Evolutionary conservation across 2,888 invertebrate species (phyloP).

Genomic region (Xanthia togata): DNA sequence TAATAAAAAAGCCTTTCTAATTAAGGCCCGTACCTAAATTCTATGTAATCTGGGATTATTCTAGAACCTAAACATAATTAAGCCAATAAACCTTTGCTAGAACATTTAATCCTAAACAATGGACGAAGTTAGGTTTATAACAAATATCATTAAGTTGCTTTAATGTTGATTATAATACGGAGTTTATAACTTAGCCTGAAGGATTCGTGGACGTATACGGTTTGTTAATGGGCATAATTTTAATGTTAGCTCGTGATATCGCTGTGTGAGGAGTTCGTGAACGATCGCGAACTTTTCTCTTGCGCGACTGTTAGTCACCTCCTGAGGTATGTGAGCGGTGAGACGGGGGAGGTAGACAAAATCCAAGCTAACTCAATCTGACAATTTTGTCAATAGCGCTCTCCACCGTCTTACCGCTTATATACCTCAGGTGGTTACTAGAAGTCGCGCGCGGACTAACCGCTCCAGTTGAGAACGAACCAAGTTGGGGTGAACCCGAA

Average conservation of each 20-base stretch:
- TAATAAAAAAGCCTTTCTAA: constrained; percentile 26
- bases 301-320: too few species aligned
- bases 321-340: too few species aligned
- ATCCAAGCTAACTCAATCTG: too few species aligned
- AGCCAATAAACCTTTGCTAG: constrained; percentile 41
- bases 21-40: constrained; percentile 39
- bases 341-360: too few species aligned
- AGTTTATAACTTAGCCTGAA: constrained; percentile 23
- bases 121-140: constrained; percentile 42
- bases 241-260: background rate
- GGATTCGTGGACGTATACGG: constrained; percentile 16
- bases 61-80: constrained; percentile 47
- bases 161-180: constrained; percentile 47
- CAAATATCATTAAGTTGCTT: constrained; percentile 49
- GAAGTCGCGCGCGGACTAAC: too few species aligned
- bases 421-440: too few species aligned
- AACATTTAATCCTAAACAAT: constrained; percentile 51
- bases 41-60: constrained; percentile 48
- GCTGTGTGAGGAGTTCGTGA: background rate
- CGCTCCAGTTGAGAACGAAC: background rate
- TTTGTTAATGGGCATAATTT: constrained; percentile 2
- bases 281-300: background rate
- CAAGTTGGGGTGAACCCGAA: background rate
- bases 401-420: too few species aligned
- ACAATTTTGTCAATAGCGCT: too few species aligned